Base-by-base conservation (phyloP, 2,113 vertebrate species). In the Ifrita kowaldi region DNA sequence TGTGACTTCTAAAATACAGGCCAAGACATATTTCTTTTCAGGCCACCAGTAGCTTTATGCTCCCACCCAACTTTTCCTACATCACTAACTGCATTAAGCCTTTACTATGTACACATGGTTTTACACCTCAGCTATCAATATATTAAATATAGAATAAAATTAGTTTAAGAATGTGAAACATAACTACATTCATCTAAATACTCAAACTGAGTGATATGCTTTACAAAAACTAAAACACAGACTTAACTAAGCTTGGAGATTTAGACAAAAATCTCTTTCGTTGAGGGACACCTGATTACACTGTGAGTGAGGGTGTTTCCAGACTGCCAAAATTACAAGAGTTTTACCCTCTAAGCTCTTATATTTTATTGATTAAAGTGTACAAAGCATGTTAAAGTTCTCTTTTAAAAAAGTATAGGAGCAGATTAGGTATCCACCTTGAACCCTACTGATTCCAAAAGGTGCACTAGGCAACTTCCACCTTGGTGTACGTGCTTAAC, bases 61-160 rank as follows among this genome's bases (percentile, higher is more conserved):
- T 96, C 56, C 53, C 80, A 94, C 77, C 77, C 89, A 77, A 82
- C 71, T 93, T 82, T 7, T 83, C 77, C 90, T 96, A 97, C 90
- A 87, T 94, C 80, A 93, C 89, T 97, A 96, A 95, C 39, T 96
- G 96, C 77, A 95, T 96, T 95, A 95, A 83, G 96, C 70, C 88
- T 95, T 97, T 89, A 90, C 33, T 98, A 98, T 98, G 79, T 98
- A 98, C 97, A 98, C 93, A 95, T 93, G 93, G 97, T 92, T 97
- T 97, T 95, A 96, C 94, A 97, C 50, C 95, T 97, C 97, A 96
- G 94, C 91, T 97, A 95, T 84, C 89, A 98, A 98, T 98, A 98
- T 97, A 98, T 98, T 98, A 98, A 98, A 98, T 98, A 97, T 95
- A 93, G 96, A 97, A 98, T 98, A 98, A 98, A 98, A 97, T 97